A percentile compares a stretch with the other conserved stretches of the same genome.
Conservation (phyloP, 2,888 invertebrate species). For the Deilephila porcellus region DNA sequence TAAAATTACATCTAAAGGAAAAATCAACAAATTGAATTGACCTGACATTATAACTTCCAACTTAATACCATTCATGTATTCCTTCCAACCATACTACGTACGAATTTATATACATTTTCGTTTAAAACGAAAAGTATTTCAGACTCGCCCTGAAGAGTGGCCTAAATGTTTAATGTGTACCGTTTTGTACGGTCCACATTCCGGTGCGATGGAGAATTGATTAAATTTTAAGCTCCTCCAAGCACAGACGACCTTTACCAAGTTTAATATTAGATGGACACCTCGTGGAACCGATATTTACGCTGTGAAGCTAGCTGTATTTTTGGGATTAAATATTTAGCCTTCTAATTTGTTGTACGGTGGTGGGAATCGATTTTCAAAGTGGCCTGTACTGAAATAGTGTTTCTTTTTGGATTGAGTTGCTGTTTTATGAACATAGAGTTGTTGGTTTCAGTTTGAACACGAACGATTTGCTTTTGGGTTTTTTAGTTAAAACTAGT, state of each 20-base stretch:
- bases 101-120: neutral
- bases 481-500: no score
- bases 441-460: no score
- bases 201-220: neutral
- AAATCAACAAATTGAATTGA: no score
- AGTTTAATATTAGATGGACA: slow-evolving; percentile 9
- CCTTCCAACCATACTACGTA: neutral
- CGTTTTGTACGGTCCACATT: neutral
- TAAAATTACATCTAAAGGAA: no score
- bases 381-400: neutral
- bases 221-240: slow-evolving; percentile 10
- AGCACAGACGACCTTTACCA: neutral
- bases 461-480: no score
- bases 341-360: neutral
- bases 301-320: neutral
- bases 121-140: neutral
- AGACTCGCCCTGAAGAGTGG: neutral
- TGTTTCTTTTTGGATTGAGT: neutral
- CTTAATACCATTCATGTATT: neutral
- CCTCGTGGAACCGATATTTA: neutral
- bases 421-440: neutral
- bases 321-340: neutral
- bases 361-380: neutral
- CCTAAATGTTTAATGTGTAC: slow-evolving; percentile 10
- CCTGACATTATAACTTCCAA: no score